These are phyloP conservation scores for Athalia rosae DNA, from an alignment of 2,888 invertebrate genomes.

Conservation along the genomic window DNA sequence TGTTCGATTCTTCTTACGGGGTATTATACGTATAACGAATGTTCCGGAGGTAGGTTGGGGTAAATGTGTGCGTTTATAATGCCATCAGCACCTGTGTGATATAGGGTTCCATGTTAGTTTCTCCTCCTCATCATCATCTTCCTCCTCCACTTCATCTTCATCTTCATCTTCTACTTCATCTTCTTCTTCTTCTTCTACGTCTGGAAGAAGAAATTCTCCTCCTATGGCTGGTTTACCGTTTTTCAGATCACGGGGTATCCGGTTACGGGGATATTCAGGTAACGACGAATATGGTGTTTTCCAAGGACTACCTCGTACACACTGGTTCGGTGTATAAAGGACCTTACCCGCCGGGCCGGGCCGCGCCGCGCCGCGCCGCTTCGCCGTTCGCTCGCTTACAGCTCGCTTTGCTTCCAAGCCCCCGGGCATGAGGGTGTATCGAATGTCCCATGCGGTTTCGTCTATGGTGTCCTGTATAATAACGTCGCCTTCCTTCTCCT, in stretches of 20 bases:
- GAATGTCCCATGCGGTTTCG: slow-evolving; percentile 70
- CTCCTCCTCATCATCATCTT: too few species aligned
- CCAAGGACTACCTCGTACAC: slow-evolving; percentile 58
- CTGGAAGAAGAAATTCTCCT: slow-evolving; percentile 23
- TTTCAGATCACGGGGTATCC: slow-evolving; percentile 63
- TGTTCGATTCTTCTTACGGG: neutral
- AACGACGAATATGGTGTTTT: slow-evolving; percentile 57
- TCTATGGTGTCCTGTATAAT: slow-evolving; percentile 64
- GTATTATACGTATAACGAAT: too few species aligned
- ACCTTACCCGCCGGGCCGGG: slow-evolving; percentile 48
- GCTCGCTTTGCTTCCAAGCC: neutral
- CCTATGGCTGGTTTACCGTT: too few species aligned
- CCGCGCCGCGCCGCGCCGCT: slow-evolving; percentile 49
- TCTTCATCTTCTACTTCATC: too few species aligned
- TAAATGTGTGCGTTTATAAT: slow-evolving; percentile 22
- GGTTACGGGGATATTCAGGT: slow-evolving; percentile 61
- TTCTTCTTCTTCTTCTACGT: neutral
- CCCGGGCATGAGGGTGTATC: slow-evolving; percentile 68
- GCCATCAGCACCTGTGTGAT: slow-evolving; percentile 67
- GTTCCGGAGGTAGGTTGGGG: too few species aligned
- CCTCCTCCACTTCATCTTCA: too few species aligned
- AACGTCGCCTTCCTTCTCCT: neutral
- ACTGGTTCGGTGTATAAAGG: slow-evolving; percentile 33
- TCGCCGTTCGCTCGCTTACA: slow-evolving; percentile 42
- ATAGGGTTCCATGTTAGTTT: slow-evolving; percentile 66